These are phyloP conservation scores for Plebejus anna DNA, from an alignment of 2,888 invertebrate species.

Conservation along the genomic window DNA sequence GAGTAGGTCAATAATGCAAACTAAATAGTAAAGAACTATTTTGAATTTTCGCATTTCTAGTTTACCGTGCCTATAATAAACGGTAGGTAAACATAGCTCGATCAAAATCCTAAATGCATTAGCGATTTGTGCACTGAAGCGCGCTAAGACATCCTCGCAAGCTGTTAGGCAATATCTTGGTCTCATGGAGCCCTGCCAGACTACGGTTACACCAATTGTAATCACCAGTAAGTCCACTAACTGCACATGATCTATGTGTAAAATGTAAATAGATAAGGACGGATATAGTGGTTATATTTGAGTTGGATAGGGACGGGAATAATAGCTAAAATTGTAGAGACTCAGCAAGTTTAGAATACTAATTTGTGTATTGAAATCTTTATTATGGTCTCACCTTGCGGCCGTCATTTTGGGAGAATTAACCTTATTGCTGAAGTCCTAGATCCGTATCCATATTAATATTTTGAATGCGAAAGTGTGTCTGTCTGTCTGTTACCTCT, in stretches of 20 bases:
- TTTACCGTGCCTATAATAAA: neutral
- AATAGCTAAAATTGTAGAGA: neutral
- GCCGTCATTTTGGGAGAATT: too few relatives aligned
- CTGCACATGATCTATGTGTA: slow-evolving; percentile 9
- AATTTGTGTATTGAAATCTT: too few relatives aligned
- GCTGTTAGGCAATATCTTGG: slow-evolving; percentile 45
- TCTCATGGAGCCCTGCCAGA: slow-evolving; percentile 67
- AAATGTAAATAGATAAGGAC: neutral
- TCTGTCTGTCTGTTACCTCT: too few relatives aligned
- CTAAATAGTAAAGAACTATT: neutral
- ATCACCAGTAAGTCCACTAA: slow-evolving; percentile 33
- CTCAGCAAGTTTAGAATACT: neutral
- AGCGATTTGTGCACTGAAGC: slow-evolving; percentile 1
- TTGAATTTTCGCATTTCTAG: neutral
- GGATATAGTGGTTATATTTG: neutral
- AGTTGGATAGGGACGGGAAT: neutral
- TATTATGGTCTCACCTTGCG: too few relatives aligned
- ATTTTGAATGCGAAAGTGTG: too few relatives aligned
- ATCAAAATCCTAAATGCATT: neutral
- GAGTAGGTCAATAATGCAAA: too few relatives aligned
- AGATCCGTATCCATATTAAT: too few relatives aligned
- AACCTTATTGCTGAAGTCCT: too few relatives aligned
- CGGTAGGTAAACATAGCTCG: neutral
- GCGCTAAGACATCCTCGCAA: slow-evolving; percentile 29
- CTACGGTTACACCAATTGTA: slow-evolving; percentile 32